These are phyloP conservation scores for Limanda limanda DNA, from an alignment of 2,113 vertebrate species.

Conservation along the genomic window DNA sequence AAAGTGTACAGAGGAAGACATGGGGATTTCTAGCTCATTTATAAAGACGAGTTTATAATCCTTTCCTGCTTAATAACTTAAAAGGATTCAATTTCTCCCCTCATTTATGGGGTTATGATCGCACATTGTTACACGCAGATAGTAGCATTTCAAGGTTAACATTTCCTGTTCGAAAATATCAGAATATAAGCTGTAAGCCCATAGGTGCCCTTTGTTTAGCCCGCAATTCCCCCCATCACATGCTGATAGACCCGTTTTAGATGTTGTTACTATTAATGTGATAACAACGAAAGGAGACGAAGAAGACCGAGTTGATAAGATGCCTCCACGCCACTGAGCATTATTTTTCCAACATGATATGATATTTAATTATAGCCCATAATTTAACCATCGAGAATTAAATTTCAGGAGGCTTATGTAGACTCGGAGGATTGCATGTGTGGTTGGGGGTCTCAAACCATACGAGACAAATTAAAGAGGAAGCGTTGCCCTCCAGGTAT, in stretches of 20 bases:
- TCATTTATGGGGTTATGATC: conserved; percentile 79
- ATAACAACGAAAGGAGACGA: conserved; percentile 61
- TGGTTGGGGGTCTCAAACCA: conserved; percentile 76
- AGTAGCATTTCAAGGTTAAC: conserved; percentile 81
- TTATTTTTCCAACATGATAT: conserved; percentile 51
- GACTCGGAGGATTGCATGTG: conserved; percentile 69
- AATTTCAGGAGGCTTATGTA: conserved; percentile 63
- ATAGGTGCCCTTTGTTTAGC: conserved; percentile 77
- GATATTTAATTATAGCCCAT: conserved; percentile 78
- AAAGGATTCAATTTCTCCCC: conserved; percentile 83
- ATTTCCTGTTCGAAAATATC: conserved; percentile 74
- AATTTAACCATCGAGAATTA: conserved; percentile 74
- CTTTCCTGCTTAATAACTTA: conserved; percentile 85
- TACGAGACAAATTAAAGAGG: conserved; percentile 81
- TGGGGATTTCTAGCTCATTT: conserved; percentile 85
- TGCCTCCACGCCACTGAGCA: conserved; percentile 49
- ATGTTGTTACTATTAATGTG: conserved; percentile 75
- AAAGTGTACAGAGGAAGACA: conserved; percentile 84
- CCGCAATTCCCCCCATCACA: conserved; percentile 41
- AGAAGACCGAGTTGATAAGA: conserved; percentile 68
- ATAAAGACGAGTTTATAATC: conserved; percentile 85
- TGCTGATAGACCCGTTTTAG: conserved; percentile 63
- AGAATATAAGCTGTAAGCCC: conserved; percentile 72
- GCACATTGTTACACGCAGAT: conserved; percentile 75
- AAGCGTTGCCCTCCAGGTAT: conserved; percentile 79